Evolutionary conservation across 2,113 vertebrate species (phyloP).

Genomic region (Protomyctophum bolini): DNA sequence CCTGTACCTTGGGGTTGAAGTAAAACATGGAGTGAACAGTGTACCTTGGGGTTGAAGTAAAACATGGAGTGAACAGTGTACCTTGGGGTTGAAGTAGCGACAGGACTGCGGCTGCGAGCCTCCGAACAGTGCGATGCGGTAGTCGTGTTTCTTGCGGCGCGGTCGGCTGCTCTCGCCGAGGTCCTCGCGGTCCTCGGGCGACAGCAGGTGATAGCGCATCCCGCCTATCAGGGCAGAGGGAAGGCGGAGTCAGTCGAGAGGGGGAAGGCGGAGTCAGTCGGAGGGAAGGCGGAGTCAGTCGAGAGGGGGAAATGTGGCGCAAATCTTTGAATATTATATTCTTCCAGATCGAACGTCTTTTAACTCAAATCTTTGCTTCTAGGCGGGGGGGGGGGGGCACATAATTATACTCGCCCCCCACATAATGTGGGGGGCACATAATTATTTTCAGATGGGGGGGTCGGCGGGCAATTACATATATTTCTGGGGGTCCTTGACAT

Average conservation of each 20-base stretch:
- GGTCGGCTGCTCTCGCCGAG: constrained; percentile 92
- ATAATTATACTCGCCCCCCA: no score
- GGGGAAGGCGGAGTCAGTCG: not conserved
- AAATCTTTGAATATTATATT: no score
- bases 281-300: constrained; percentile 1
- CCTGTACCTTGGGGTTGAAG: no score
- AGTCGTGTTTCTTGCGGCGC: constrained; percentile 93
- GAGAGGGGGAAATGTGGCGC: no score
- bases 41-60: constrained; percentile 91
- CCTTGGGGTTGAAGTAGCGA: constrained; percentile 98
- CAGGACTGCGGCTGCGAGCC: constrained; percentile 98
- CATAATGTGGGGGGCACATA: no score
- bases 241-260: not conserved
- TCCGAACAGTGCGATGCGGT: constrained; percentile 94
- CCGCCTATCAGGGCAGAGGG: constrained; percentile 55
- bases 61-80: constrained; percentile 47
- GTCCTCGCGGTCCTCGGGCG: constrained; percentile 89
- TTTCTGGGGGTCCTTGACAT: no score
- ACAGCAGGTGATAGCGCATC: constrained; percentile 73
- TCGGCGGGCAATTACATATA: no score
- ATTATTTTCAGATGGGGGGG: no score
- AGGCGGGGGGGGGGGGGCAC: no score
- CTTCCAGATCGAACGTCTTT: no score
- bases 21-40: not conserved
- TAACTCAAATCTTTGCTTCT: no score